Evolutionary conservation across 1,140 invertebrate species (phyloP).

Genomic region (Capitella teleta): DNA sequence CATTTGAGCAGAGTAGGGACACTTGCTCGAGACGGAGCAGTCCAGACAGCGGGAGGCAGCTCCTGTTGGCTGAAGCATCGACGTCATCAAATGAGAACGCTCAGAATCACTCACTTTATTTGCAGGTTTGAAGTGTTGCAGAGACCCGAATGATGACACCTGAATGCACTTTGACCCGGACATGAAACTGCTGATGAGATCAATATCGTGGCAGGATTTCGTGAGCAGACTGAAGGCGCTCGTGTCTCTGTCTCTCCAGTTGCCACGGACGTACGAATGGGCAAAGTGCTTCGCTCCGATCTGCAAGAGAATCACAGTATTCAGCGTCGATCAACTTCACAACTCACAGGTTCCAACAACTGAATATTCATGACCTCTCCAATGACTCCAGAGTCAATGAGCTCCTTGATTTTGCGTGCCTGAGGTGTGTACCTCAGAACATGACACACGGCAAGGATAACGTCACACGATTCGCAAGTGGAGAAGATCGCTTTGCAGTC

Average conservation of each 20-base stretch:
- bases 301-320: too few relatives aligned
- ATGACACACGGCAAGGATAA: slow-evolving; percentile 43
- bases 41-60: slow-evolving; percentile 37
- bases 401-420: slow-evolving; percentile 35
- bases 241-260: slow-evolving; percentile 39
- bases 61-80: slow-evolving; percentile 20
- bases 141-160: slow-evolving; percentile 44
- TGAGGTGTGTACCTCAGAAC: slow-evolving; percentile 41
- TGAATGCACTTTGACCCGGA: slow-evolving; percentile 26
- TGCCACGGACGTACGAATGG: slow-evolving; percentile 45
- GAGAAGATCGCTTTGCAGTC: slow-evolving; percentile 41
- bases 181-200: slow-evolving; percentile 45
- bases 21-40: slow-evolving; percentile 35
- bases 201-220: slow-evolving; percentile 48
- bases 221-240: slow-evolving; percentile 43
- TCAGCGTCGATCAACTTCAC: too few relatives aligned
- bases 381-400: slow-evolving; percentile 40
- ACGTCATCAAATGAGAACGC: neutral
- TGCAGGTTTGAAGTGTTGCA: slow-evolving; percentile 39
- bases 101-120: too few relatives aligned
- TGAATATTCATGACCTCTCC: slow-evolving; percentile 44
- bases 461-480: slow-evolving; percentile 32
- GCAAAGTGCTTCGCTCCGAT: slow-evolving; percentile 47
- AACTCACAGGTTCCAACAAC: slow-evolving; percentile 43
- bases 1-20: slow-evolving; percentile 45